A percentile compares a stretch with the other conserved stretches of the same genome.
Conservation (phyloP, 1,140 invertebrate species). For the Drosophila lacertosa region DNA sequence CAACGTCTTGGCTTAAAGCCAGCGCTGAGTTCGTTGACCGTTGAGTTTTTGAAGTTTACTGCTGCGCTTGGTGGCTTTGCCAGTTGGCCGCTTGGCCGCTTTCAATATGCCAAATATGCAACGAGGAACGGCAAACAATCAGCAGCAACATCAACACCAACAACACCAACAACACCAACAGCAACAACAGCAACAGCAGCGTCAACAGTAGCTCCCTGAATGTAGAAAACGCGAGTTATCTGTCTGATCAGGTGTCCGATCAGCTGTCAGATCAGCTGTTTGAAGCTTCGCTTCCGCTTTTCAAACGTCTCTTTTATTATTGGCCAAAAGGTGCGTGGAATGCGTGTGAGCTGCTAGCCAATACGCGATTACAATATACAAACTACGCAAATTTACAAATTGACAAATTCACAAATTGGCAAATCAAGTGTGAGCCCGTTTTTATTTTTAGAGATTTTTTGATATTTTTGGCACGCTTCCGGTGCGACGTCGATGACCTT, state of each 20-base stretch:
- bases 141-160: not conserved
- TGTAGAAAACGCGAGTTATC: slow-evolving; percentile 21
- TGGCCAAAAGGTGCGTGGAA: not conserved
- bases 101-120: slow-evolving; percentile 80
- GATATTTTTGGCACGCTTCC: slow-evolving; percentile 79
- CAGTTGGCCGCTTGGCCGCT: slow-evolving; percentile 57
- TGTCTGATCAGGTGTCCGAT: no score
- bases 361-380: slow-evolving; percentile 1
- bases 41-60: slow-evolving; percentile 71
- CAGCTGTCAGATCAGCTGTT: slow-evolving; percentile 14
- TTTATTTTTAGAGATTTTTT: slow-evolving; percentile 70
- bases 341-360: not conserved
- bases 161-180: no score
- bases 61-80: slow-evolving; percentile 51
- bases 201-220: slow-evolving; percentile 3
- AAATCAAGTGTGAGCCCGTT: slow-evolving; percentile 25
- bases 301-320: not conserved
- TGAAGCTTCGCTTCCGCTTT: slow-evolving; percentile 8
- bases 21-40: slow-evolving; percentile 74
- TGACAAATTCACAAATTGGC: slow-evolving; percentile 11
- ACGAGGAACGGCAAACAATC: slow-evolving; percentile 56
- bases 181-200: not conserved
- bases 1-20: slow-evolving; percentile 62
- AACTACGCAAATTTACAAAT: slow-evolving; percentile 4
- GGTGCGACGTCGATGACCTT: slow-evolving; percentile 70